A percentile compares a stretch with the other conserved stretches of the same genome.
Conservation (phyloP, 2,113 vertebrate genomes). For the Epinephelus fuscoguttatus region DNA sequence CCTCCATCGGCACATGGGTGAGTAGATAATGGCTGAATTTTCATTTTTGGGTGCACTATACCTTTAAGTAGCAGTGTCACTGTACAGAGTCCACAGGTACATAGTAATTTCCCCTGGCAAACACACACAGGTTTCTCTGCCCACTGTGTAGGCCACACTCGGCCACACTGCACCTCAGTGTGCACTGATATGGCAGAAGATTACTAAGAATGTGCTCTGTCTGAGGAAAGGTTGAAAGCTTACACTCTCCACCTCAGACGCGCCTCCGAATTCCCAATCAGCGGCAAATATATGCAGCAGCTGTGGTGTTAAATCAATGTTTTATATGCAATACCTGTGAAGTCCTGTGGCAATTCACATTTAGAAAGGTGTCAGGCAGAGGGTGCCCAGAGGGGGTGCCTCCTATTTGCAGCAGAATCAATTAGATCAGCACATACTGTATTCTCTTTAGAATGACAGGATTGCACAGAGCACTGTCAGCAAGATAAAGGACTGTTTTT, state of each 20-base stretch:
- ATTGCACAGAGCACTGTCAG: constrained; percentile 19
- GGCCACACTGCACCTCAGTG: constrained; percentile 26
- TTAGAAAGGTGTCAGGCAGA: constrained; percentile 54
- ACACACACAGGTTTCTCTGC: constrained; percentile 26
- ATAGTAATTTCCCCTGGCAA: constrained; percentile 62
- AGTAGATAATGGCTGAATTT: no score
- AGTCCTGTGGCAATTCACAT: constrained; percentile 55
- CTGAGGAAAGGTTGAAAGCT: constrained; percentile 63
- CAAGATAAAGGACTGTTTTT: constrained; percentile 11
- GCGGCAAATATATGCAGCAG: constrained; percentile 43
- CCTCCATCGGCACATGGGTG: no score
- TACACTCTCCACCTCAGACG: constrained; percentile 43
- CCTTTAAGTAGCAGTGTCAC: constrained; percentile 1
- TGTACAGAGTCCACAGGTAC: constrained; percentile 26
- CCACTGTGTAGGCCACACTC: constrained; percentile 31
- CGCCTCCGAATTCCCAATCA: constrained; percentile 57
- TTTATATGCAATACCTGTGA: constrained; percentile 67
- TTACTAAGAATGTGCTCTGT: constrained; percentile 41
- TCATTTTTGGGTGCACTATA: no score
- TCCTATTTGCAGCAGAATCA: constrained; percentile 66
- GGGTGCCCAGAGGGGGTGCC: constrained; percentile 31
- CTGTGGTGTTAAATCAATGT: constrained; percentile 57
- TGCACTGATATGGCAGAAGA: constrained; percentile 43
- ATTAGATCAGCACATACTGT: constrained; percentile 62
- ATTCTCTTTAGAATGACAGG: constrained; percentile 45